Evolutionary conservation across 2,797 vertebrate genomes (phyloP).

Genomic region (Corythornis leucogaster): DNA sequence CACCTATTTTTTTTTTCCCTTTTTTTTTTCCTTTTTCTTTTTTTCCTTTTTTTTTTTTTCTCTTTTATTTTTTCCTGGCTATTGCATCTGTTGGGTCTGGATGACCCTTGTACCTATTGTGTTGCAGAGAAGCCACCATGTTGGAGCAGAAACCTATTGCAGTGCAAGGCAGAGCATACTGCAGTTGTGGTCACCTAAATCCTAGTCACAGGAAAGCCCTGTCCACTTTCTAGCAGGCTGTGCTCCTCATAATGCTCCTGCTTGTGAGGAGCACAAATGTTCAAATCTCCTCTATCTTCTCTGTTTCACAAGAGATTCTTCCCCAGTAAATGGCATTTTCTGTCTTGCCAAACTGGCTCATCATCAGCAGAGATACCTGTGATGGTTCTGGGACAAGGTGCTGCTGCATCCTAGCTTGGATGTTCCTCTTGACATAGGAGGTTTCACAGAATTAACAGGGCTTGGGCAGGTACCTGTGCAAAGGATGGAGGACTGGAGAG

Average conservation of each 20-base stretch:
- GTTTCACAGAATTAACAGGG: not conserved
- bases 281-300: not conserved
- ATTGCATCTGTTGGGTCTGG: not conserved
- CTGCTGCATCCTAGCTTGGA: not conserved
- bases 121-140: not conserved
- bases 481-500: not conserved
- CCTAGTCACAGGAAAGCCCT: rapidly evolving
- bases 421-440: not conserved
- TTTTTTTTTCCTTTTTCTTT: not conserved
- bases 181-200: not conserved
- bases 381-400: not conserved
- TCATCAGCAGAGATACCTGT: not conserved
- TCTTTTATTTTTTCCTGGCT: not conserved
- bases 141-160: not conserved
- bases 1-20: no score
- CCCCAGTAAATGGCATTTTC: not conserved
- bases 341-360: not conserved
- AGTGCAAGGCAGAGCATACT: not conserved
- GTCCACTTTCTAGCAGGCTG: not conserved
- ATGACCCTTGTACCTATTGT: not conserved
- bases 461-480: not conserved
- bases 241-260: rapidly evolving
- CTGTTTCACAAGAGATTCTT: not conserved
- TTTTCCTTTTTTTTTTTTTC: not conserved
- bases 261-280: not conserved